These are phyloP conservation scores for Triplophysa bombifrons DNA, from an alignment of 2,797 vertebrate genomes.

Conservation along the genomic window DNA sequence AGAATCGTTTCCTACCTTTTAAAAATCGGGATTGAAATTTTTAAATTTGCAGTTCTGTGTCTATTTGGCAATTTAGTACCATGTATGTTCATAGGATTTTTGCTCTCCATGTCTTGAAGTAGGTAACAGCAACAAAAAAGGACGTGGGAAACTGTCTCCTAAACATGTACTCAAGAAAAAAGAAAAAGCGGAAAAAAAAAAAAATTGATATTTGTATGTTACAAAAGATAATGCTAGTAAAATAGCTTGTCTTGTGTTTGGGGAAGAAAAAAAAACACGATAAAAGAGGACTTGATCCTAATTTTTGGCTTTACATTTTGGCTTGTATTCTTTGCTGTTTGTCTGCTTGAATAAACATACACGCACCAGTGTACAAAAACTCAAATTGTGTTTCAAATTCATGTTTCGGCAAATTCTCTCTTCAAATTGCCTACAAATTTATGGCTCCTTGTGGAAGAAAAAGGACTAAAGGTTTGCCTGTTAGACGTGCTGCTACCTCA, in stretches of 20 bases:
- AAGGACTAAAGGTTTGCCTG: slow-evolving; percentile 75
- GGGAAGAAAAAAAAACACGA: slow-evolving; percentile 1
- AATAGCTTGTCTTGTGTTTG: slow-evolving; percentile 86
- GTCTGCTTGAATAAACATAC: slow-evolving; percentile 99
- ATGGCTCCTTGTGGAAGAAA: slow-evolving; percentile 75
- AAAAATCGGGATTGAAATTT: slow-evolving; percentile 71
- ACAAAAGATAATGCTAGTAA: slow-evolving; percentile 84
- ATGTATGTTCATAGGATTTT: slow-evolving; percentile 89
- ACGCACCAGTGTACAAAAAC: slow-evolving; percentile 91
- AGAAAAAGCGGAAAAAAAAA: slow-evolving; percentile 62
- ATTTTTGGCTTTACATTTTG: slow-evolving; percentile 93
- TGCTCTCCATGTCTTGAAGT: slow-evolving; percentile 89
- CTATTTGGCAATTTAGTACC: slow-evolving; percentile 90
- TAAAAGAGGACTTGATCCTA: slow-evolving; percentile 75
- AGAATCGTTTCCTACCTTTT: slow-evolving; percentile 63
- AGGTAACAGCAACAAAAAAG: slow-evolving; percentile 75
- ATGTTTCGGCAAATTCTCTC: slow-evolving; percentile 94
- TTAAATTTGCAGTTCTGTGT: slow-evolving; percentile 85
- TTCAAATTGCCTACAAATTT: slow-evolving; percentile 84
- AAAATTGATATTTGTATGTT: slow-evolving; percentile 94
- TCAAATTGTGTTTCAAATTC: slow-evolving; percentile 98
- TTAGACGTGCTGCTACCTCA: slow-evolving; percentile 69
- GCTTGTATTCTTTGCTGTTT: slow-evolving; percentile 99
- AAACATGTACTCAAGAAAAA: slow-evolving; percentile 83
- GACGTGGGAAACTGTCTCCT: slow-evolving; percentile 64